A percentile compares a stretch with the other conserved stretches of the same genome.
These are phyloP conservation scores for Dynastes hyllus DNA, from an alignment of 2,888 invertebrate species.

Conservation along the genomic window DNA sequence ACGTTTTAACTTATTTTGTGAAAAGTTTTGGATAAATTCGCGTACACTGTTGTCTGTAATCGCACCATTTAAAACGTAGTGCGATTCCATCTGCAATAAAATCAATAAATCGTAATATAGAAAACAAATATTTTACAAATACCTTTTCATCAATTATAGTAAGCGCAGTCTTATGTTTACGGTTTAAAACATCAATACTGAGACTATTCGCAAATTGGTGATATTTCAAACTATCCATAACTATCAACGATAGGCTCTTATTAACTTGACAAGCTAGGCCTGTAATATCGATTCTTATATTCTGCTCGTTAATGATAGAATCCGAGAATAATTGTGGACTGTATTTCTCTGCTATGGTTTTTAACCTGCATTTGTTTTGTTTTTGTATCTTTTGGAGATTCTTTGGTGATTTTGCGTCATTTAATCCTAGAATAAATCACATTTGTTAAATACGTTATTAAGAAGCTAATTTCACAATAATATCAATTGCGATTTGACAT, in stretches of 20 bases:
- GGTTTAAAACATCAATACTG: constrained; percentile 79
- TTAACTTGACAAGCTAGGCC: constrained; percentile 76
- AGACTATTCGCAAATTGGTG: constrained; percentile 84
- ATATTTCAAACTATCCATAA: constrained; percentile 83
- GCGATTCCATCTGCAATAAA: constrained; percentile 79
- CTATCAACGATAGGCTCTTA: constrained; percentile 77
- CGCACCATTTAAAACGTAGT: constrained; percentile 76
- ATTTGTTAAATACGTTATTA: too few relatives aligned
- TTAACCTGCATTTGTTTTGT: constrained; percentile 62
- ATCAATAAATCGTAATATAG: constrained; percentile 52
- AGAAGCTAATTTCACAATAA: too few relatives aligned
- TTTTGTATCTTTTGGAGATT: constrained; percentile 68
- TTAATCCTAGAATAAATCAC: constrained; percentile 56
- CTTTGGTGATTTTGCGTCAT: constrained; percentile 74
- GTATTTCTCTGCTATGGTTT: constrained; percentile 56
- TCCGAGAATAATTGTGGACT: constrained; percentile 62
- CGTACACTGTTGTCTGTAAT: constrained; percentile 73
- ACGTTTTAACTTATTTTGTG: constrained; percentile 64
- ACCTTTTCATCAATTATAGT: constrained; percentile 84
- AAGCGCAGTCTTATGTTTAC: constrained; percentile 78
- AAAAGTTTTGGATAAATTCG: constrained; percentile 75
- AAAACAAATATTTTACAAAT: background rate
- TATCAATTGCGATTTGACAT: too few relatives aligned
- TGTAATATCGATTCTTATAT: constrained; percentile 66
- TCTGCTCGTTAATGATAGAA: constrained; percentile 60